phyloP scores from a whole-genome alignment of 2,113 vertebrate genomes.

The Amblyopsis rosae region DNA sequence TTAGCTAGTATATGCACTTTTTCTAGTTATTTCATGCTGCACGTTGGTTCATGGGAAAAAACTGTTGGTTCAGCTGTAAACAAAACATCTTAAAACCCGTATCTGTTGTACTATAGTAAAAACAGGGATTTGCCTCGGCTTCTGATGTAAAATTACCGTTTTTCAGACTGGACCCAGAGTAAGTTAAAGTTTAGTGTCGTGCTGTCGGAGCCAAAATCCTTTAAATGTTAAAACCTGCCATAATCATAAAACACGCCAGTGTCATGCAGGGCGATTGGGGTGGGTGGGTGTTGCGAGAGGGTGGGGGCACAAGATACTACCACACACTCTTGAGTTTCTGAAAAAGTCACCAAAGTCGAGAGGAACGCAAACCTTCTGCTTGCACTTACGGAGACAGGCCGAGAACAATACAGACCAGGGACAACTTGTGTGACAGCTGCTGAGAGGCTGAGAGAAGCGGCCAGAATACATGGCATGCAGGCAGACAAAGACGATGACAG shows the following conservation, averaged over 20 bases:
- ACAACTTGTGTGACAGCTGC: constrained; percentile 9
- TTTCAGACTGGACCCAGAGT: no score
- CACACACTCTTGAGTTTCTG: neutral
- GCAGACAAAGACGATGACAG: constrained; percentile 26
- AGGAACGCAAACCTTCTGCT: constrained; percentile 24
- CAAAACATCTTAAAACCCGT: no score
- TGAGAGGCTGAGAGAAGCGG: neutral
- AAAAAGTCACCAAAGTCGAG: neutral
- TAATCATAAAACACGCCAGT: neutral
- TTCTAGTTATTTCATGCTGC: no score
- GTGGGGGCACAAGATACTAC: neutral
- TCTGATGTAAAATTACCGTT: no score
- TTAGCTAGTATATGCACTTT: no score
- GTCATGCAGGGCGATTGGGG: neutral
- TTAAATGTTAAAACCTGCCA: neutral
- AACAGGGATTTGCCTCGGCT: no score
- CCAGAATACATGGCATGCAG: neutral
- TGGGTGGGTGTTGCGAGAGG: no score
- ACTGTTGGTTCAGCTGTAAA: no score
- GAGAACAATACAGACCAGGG: constrained; percentile 7
- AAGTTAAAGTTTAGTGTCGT: no score
- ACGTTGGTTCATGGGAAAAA: no score
- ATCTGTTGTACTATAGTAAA: no score
- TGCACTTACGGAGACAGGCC: constrained; percentile 23
- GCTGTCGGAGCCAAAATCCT: no score